Percentiles rank a stretch among this genome's conserved stretches.
Conservation (phyloP, 2,113 vertebrate species). For the Ctenodactylus gundi region DNA sequence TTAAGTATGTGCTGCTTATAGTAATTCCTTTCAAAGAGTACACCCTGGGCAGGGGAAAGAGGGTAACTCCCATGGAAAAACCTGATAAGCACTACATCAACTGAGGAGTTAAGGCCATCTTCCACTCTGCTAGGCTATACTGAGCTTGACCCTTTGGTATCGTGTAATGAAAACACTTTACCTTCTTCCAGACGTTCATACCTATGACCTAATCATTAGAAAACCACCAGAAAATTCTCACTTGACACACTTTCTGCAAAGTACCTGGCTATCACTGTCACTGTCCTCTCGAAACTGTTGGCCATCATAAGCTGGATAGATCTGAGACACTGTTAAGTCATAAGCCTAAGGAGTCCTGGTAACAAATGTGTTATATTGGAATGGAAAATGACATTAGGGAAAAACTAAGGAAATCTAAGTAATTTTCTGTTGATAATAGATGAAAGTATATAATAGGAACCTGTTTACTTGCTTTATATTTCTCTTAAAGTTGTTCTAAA, state of each 20-base stretch:
- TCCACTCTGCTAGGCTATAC: neutral
- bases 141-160: neutral
- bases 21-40: neutral
- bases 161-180: neutral
- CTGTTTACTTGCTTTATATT: neutral
- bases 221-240: neutral
- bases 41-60: neutral
- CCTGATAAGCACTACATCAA: neutral
- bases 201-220: neutral
- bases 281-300: neutral
- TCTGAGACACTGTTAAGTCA: neutral
- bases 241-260: neutral
- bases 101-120: neutral
- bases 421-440: neutral
- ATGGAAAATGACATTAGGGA: neutral
- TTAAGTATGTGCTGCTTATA: neutral
- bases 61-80: neutral
- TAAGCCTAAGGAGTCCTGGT: neutral
- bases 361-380: neutral
- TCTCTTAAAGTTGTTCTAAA: slow-evolving; percentile 18
- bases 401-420: neutral
- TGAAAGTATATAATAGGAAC: neutral
- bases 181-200: neutral
- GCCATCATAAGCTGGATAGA: neutral
- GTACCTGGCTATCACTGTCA: neutral